Percentiles rank a stretch among this genome's conserved stretches.
Evolutionary conservation across 64 coral and sea anemone species (phyloP).

Genomic region (Astreopora myriophthalma): DNA sequence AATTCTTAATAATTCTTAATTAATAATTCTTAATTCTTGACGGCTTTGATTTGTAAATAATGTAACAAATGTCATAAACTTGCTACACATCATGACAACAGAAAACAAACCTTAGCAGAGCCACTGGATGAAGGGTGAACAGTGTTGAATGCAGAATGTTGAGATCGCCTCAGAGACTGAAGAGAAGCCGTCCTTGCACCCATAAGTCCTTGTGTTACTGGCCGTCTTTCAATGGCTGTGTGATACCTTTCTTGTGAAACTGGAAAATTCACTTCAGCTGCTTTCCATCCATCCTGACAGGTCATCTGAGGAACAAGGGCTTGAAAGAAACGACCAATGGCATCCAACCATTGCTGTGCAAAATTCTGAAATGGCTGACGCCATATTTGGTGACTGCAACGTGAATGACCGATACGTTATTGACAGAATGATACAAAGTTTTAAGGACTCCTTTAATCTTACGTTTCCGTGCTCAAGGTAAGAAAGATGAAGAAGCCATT

Average conservation of each 20-base stretch:
- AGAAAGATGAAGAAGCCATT: no score
- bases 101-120: constrained; percentile 12
- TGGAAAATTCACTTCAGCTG: constrained; percentile 14
- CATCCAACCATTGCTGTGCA: constrained; percentile 79
- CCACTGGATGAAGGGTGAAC: constrained; percentile 19
- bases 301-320: constrained; percentile 66
- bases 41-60: no score
- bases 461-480: no score
- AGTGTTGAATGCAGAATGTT: constrained; percentile 64
- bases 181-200: background rate
- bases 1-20: no score
- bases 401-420: no score
- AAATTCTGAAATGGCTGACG: constrained; percentile 71
- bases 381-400: constrained; percentile 85
- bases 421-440: no score
- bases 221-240: background rate
- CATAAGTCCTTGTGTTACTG: background rate
- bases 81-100: background rate
- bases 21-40: no score
- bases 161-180: constrained; percentile 46
- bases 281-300: constrained; percentile 63
- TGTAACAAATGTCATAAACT: background rate
- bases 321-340: constrained; percentile 60
- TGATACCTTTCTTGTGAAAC: background rate
- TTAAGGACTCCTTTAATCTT: no score